Base-by-base conservation (phyloP, 2,888 invertebrate genomes). In the Hirtodrosophila trivittata region DNA sequence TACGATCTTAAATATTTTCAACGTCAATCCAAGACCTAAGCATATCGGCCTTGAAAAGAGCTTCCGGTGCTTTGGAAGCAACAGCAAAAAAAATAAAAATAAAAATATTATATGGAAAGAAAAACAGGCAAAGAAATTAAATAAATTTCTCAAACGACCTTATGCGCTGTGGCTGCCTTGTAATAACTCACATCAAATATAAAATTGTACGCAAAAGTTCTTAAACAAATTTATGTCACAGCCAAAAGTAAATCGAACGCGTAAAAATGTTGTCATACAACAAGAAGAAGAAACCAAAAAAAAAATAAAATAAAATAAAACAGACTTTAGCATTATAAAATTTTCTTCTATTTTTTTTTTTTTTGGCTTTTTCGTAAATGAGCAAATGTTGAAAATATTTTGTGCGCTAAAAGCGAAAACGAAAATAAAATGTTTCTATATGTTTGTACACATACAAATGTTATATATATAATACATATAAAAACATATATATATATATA, bases 351-450 rank as follows among this genome's bases (percentile, higher is more conserved):
- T 52, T 13, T 47, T 8, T 46, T 39, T 38, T 32, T 51, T n/a
- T 43, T 33, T 35, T 30, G 37, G n/a, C 30, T 28, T 42, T 28
- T 52, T 50, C 35, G 42, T 47, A 70, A 72, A 83, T 82, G 67
- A 77, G 69, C 74, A 59, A 81, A 74, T 68, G 62, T 67, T 64
- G 49, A 60, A 71, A 76, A 73, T 58, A 55, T 68, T 64, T 64
- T 63, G 47, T 73, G 68, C 46, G 63, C 66, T 65, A 71, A 65
- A 67, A 66, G 55, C 83, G 63, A 86, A 84, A 66, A 57, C 55
- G 60, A 77, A 80, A 77, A 83, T 64, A 70, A 70, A 70, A 64
- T 75, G 52, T 70, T 64, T 57, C 56, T 39, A 42, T 33, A 45
- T 43, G 37, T 42, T 10, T 37, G 30, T 38, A 28, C 8, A 13